Evolutionary conservation across 2,888 invertebrate species (phyloP), one percentile per base, ranked within the genome.

Genomic region (Polydrusus tereticollis): DNA sequence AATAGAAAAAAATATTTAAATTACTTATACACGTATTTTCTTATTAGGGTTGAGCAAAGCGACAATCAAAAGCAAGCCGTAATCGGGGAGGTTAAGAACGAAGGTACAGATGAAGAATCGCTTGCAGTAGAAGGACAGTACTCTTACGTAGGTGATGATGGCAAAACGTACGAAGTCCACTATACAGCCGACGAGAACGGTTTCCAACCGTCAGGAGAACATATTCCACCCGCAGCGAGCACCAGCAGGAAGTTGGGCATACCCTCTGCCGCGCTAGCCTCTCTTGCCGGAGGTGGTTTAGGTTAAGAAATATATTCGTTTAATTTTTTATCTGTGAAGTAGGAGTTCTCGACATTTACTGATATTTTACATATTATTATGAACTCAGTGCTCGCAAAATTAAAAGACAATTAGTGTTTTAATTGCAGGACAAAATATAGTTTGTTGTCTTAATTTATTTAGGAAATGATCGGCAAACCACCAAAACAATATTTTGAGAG

Each of bases 151-250:
- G 88, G 88, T 36, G 85, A 88, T 1, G 85, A 85, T 69, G 90
- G 90, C 18, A 84, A 86, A 69, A 86, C 86, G 29, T 88, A 88
- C 78, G 86, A 85, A 8, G 86, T 88, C 7, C 83, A 84, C 33
- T 90, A 89, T 79, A 86, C 87, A 23, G 89, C 90, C 3, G 88
- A 89, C 75, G 87, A 88, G 77, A 87, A 88, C 70, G 90, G 90
- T 1, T 89, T 87, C 78, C 87, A 86, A 75, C 81, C 83, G 0
- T 77, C 79, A 38, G 84, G 83, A 6, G 76, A 79, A 58, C 83
- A 83, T 67, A 77, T 84, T 59, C 82, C 83, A 1, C 76, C 75
- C 45, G 75, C 83, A 0, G 82, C 82, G 0, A 77, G 72, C 21
- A 81, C 78, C 1, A 79, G 77, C 8, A 75, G 68, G 63, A 78